Base-by-base conservation (phyloP, 2,888 invertebrate genomes). In the Netelia fuscicornis region DNA sequence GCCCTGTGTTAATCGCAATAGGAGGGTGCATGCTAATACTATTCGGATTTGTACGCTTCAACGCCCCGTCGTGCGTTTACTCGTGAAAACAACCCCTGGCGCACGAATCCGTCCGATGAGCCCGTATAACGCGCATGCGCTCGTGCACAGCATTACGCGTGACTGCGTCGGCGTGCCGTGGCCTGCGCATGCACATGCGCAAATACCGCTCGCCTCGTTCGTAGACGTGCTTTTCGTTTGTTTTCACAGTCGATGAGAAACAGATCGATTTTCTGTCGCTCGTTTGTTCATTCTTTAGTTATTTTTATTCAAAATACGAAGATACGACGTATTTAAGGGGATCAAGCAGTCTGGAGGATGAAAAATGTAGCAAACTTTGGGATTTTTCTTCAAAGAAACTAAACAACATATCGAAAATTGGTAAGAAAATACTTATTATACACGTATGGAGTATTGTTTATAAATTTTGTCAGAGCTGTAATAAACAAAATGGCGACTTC, bases 41-140 rank as follows among this genome's bases (percentile, higher is more conserved):
- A 64, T 79, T 74, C 81, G 87, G 89, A 89, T 92, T 91, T 91
- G 88, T 83, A 89, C 88, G 91, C 89, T 88, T 87, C 86, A 87
- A 91, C 92, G 90, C 91, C 87, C 89, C 86, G 84, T 88, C 88
- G 89, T 86, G 87, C 89, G 87, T 84, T 78, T 83, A 87, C 87
- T 88, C 87, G 89, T 89, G 86, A 88, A 90, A 91, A 90, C 90
- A 88, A 80, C 82, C 86, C 44, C 54, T 75, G 62, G 79, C 60
- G 42, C 79, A 76, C 70, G 75, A 72, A 54, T 25, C 42, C 52
- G 37, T 37, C 37, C 54, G 54, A 54, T 17, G 54, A 54, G 54
- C 54, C 17, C 11, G 54, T 54, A 72, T 78, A 79, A 90, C 81
- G 67, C 68, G 79, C 74, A 75, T 74, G 74, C 74, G 83, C 52